Evolutionary conservation across 2,888 invertebrate genomes (phyloP), one percentile per base, ranked within the genome.

Genomic region (Pyrrhosoma nymphula): DNA sequence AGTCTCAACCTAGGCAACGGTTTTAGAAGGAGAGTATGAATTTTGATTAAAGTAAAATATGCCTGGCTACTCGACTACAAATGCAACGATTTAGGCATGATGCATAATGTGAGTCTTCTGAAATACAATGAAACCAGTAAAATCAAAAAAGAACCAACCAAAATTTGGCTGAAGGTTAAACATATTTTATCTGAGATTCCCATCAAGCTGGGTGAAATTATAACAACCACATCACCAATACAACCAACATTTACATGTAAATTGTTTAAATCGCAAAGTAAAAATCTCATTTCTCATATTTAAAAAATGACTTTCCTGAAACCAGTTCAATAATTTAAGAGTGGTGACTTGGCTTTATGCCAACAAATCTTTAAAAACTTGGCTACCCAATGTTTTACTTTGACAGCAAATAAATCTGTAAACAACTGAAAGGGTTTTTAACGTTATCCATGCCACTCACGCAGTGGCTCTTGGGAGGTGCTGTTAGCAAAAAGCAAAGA

Each of bases 401-500:
- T 47, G 26, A 93, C 47, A 47, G 63, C 39, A 75, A 93, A 47
- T 55, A 47, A 75, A 93, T 75, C 47, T n/a, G 47, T 16, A 93
- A 69, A 35, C 93, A 93, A 69, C 93, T 93, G 12, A 93, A 93
- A 93, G 55, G 23, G n/a, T 47, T n/a, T 47, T 55, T 20, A 26
- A 93, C 26, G 39, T 91, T 69, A 23, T 23, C 0, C 69, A 82
- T 12, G 39, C 75, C 93, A 93, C 93, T 69, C 20, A 30, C 18
- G 3, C 47, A 47, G 93, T 75, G 93, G 93, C 93, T 93, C 75
- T 93, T 63, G 75, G 63, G 63, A 69, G 69, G 63, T 93, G 39
- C 69, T 75, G 93, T 93, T 93, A 93, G 93, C 93, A 69, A 69
- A 75, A 93, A 93, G 93, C 93, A 93, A 8, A 93, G 93, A 69